A percentile compares a stretch with the other conserved stretches of the same genome.
Evolutionary conservation across 1,140 invertebrate species (phyloP).

Genomic region (Palaemon carinicauda): DNA sequence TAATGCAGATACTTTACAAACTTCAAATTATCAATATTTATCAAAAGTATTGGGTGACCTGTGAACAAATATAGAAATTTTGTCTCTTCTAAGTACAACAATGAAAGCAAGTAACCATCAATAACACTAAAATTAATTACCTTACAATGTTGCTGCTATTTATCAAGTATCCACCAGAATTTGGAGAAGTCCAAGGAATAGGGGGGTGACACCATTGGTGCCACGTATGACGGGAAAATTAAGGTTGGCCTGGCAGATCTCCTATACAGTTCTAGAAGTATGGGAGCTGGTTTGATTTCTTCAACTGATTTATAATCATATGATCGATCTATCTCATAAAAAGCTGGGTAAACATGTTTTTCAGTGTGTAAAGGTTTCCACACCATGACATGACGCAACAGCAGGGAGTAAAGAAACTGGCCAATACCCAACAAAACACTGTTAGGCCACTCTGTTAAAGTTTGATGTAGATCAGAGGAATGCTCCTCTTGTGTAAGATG

Average conservation of each 20-base stretch:
- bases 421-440: constrained; percentile 69
- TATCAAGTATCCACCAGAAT: constrained; percentile 79
- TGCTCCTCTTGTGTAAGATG: constrained; percentile 64
- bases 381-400: constrained; percentile 83
- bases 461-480: constrained; percentile 74
- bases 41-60: background rate
- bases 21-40: too few relatives aligned
- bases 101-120: background rate
- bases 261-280: constrained; percentile 74
- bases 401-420: constrained; percentile 86
- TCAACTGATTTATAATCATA: constrained; percentile 73
- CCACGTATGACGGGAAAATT: constrained; percentile 73
- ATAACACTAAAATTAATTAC: constrained; percentile 59
- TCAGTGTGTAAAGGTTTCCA: constrained; percentile 71
- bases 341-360: constrained; percentile 75
- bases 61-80: background rate
- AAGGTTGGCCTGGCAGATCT: constrained; percentile 67
- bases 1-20: too few relatives aligned
- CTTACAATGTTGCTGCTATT: constrained; percentile 75
- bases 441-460: constrained; percentile 67
- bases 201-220: constrained; percentile 84
- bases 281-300: constrained; percentile 87
- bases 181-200: constrained; percentile 77
- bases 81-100: background rate
- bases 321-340: constrained; percentile 81